Conservation (phyloP, 2,113 vertebrate genomes). For the western clawed frog (Xenopus tropicalis) region UCB_Xtro_10.0 CM004446.2:51520001-51520500, state of each 20-base stretch:
- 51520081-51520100: constrained; percentile 69
- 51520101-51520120: constrained; percentile 64
- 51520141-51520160: background rate
- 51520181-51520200: constrained; percentile 70
- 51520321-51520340: constrained; percentile 60
- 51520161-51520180: constrained; percentile 57
- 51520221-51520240: constrained; percentile 55
- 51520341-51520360: constrained; percentile 52
- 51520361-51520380: constrained; percentile 65
- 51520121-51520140: constrained; percentile 46
- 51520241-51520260: constrained; percentile 64
- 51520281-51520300: constrained; percentile 79
- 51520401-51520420: constrained; percentile 76
- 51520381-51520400: constrained; percentile 67
- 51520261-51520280: constrained; percentile 74
- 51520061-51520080: constrained; percentile 69
- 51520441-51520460: constrained; percentile 58
- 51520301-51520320: constrained; percentile 70
- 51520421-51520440: constrained; percentile 55
- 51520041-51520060: constrained; percentile 69
- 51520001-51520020: constrained; percentile 63
- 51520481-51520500: constrained; percentile 79
- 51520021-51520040: constrained; percentile 61
- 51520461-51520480: constrained; percentile 76
- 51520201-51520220: constrained; percentile 77